Conservation (phyloP, 2,113 vertebrate genomes). For the Oreamnos americanus region DNA sequence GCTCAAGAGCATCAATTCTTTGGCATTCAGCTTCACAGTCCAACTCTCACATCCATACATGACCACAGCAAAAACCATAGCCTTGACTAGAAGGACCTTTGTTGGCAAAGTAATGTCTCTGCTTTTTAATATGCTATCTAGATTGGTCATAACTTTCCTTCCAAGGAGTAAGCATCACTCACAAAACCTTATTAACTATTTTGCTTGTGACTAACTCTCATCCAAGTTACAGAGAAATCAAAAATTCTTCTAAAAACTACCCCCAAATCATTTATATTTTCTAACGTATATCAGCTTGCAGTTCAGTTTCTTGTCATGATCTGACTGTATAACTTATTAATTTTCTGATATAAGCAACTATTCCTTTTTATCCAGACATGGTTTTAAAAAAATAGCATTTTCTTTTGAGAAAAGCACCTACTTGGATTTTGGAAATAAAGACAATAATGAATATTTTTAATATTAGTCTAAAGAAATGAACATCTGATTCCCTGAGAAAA, state of each 20-base stretch:
- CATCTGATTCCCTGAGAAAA: neutral
- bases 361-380: neutral
- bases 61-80: too few species aligned
- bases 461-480: conserved; percentile 2
- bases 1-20: too few species aligned
- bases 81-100: too few species aligned
- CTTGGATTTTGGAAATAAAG: conserved; percentile 21
- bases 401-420: neutral
- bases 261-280: neutral
- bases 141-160: too few species aligned
- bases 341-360: neutral
- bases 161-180: neutral
- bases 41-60: too few species aligned
- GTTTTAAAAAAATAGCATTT: neutral
- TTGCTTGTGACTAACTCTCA: neutral
- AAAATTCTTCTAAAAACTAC: neutral
- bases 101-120: too few species aligned
- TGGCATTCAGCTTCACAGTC: too few species aligned
- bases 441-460: conserved; percentile 40
- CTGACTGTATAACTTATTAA: neutral
- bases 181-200: neutral
- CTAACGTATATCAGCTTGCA: neutral
- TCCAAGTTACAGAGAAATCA: neutral
- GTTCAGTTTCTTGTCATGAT: neutral
- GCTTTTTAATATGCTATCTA: too few species aligned